These are phyloP conservation scores for Hemicentrotus pulcherrimus DNA, from an alignment of 35 echinoderm and acorn worm genomes.

Conservation along the genomic window DNA sequence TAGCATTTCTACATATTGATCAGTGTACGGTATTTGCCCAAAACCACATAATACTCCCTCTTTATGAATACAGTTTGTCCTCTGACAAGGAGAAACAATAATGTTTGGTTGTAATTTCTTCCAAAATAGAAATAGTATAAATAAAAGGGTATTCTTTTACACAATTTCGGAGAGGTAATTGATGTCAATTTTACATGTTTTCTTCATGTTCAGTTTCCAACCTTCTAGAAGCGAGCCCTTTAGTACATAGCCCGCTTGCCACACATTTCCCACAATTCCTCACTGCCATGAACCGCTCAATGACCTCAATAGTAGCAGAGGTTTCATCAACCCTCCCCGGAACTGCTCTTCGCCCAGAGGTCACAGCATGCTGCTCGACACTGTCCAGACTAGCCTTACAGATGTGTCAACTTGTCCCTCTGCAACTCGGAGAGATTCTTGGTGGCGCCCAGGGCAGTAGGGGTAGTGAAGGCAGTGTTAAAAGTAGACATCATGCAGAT, in stretches of 20 bases:
- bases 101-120: not conserved
- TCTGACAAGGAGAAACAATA: no score
- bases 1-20: not conserved
- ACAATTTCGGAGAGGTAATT: not conserved
- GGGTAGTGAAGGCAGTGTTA: not conserved
- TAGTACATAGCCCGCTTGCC: not conserved
- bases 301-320: not conserved
- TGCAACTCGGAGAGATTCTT: not conserved
- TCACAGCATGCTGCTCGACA: conserved; percentile 26
- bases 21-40: not conserved
- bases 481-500: not conserved
- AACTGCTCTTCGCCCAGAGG: not conserved
- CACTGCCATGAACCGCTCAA: not conserved
- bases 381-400: conserved; percentile 53
- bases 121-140: not conserved
- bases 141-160: not conserved
- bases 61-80: not conserved
- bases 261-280: conserved; percentile 44
- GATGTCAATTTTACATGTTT: not conserved
- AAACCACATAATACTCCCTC: not conserved
- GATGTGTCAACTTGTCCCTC: conserved; percentile 29
- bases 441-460: not conserved
- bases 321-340: not conserved
- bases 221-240: conserved; percentile 51
- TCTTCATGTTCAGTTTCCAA: conserved; percentile 41